Evolutionary conservation across 2,888 invertebrate genomes (phyloP), one percentile per base, ranked within the genome.

Genomic region (Pammene aurita): DNA sequence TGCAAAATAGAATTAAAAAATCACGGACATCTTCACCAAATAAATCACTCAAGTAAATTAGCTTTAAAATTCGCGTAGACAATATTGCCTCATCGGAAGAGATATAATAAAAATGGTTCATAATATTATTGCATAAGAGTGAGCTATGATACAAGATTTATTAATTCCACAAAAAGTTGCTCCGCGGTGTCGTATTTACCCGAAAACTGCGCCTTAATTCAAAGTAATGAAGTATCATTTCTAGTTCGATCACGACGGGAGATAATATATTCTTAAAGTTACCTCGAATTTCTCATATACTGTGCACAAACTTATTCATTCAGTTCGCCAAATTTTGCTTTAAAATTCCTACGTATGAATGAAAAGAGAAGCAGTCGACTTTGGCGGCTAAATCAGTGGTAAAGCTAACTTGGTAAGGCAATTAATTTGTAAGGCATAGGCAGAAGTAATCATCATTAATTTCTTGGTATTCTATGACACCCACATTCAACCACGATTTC

Each of bases 401-500:
- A 68, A 58, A 57, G 16, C 26, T 42, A 58, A 38, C 18, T 63
- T 64, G 16, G 68, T 58, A 52, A 26, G 46, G 50, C 62, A 52
- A 62, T 63, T 57, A 62, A 67, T 67, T 58, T 63, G 52, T 68
- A 18, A 35, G 48, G 68, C 52, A 62, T 67, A 50, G 63, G 26
- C 26, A 57, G 62, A 54, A 52, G 57, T 64, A 70, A 69, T 50
- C 42, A 72, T 75, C 74, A 75, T 80, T 75, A 80, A 77, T 80
- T 75, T 72, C 71, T 54, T 70, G 63, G 41, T 72, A 65, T 71
- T 74, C 72, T 71, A 69, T 63, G 71, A 77, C 79, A 72, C 82
- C 82, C 78, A 83, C 82, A 67, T 71, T 62, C n/a, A 44, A 52
- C 70, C 82, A 82, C 80, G 82, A 82, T 75, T 79, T 80, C 74